A percentile compares a stretch with the other conserved stretches of the same genome.
phyloP scores from a whole-genome alignment of 2,797 vertebrate species.

The Microhierax caerulescens region DNA sequence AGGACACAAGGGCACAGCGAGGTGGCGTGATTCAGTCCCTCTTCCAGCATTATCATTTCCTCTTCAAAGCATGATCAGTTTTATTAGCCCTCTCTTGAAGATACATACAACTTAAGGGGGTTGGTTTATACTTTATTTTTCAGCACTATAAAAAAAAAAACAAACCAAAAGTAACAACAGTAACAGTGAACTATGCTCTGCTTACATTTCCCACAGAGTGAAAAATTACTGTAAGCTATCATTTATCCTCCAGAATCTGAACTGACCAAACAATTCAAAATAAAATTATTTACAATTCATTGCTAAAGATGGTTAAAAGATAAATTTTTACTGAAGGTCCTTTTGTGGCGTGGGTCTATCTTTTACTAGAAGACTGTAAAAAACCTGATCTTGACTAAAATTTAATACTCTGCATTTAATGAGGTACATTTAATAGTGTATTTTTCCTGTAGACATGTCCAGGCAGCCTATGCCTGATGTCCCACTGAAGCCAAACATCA shows the following conservation, averaged over 20 bases:
- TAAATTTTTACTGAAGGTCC: neutral
- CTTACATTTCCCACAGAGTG: neutral
- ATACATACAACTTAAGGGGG: neutral
- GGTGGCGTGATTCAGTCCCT: too few relatives aligned
- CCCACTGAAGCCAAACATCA: neutral
- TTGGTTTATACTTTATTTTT: neutral
- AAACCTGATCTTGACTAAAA: neutral
- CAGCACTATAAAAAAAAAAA: neutral
- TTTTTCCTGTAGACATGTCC: neutral
- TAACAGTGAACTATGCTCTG: neutral
- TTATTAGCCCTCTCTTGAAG: neutral
- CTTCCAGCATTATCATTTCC: neutral
- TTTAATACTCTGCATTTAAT: neutral
- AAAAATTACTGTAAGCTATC: neutral
- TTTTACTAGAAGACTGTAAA: neutral
- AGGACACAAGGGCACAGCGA: too few relatives aligned
- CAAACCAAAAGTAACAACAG: neutral
- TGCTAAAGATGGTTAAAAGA: neutral
- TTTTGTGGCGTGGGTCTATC: accelerated
- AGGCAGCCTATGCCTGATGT: neutral
- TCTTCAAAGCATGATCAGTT: neutral
- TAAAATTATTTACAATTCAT: neutral
- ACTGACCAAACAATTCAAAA: neutral
- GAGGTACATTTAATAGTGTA: neutral
- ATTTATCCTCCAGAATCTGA: neutral